Evolutionary conservation across 2,113 vertebrate genomes (phyloP), one percentile per base, ranked within the genome.

Genomic region (Tupaia chinensis): DNA sequence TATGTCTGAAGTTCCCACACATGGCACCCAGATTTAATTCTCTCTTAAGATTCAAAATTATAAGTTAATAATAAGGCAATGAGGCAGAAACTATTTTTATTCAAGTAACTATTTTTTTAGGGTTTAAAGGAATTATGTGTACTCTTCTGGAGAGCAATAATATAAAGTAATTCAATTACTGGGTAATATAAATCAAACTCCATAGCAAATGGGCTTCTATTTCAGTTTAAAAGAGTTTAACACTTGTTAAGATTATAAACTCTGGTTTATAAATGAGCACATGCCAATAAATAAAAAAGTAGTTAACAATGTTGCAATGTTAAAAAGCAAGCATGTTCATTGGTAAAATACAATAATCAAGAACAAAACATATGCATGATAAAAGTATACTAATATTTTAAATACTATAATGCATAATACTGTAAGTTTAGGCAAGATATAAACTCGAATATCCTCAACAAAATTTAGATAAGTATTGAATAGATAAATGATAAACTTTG

Each of bases 141-240:
- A 76, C 1, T 69, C 13, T 77, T 84, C 56, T 85, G 63, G 11
- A 96, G 68, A 96, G 25, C 22, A 93, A 53, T 13, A 56, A 20
- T 91, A 63, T 72, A 88, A 85, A 79, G 27, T 16, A 44, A 69
- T 77, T 94, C 23, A 90, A 73, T 95, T 96, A 91, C 22, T 94
- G 2, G 3, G 13, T 76, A 91, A 91, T 88, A 91, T 58, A 81
- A 97, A 78, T 94, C 78, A 85, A 14, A 23, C 4, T 81, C 10
- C 17, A 91, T 84, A 81, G 76, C 5, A 87, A 85, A 84, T 81
- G 69, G 34, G 8, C 17, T 89, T 95, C 15, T 84, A 58, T 66
- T 94, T 87, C 13, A 77, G 27, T 56, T 97, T 73, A 82, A 87
- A 92, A 82, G 29, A 93, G 3, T 73, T 85, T 86, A 91, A 61